Percentiles rank a stretch among this genome's conserved stretches.
These are phyloP conservation scores for Porites lutea DNA, from an alignment of 64 coral and sea anemone species.

Conservation along the genomic window DNA sequence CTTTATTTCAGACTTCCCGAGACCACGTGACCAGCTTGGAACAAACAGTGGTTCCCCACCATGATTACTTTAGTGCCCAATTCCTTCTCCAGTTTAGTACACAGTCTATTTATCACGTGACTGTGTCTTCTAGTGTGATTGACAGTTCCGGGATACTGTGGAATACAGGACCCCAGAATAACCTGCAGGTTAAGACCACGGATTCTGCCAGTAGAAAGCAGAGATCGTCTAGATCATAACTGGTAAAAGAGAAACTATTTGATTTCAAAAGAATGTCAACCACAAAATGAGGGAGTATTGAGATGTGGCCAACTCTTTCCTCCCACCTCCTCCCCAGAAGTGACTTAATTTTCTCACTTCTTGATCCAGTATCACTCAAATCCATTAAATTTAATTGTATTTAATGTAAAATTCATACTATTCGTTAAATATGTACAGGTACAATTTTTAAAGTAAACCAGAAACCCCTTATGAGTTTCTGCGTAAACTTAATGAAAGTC, in stretches of 20 bases:
- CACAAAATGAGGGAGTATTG: too few relatives aligned
- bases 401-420: too few relatives aligned
- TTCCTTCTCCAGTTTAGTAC: conserved; percentile 90
- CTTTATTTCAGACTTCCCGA: conserved; percentile 44
- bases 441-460: too few relatives aligned
- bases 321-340: too few relatives aligned
- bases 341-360: too few relatives aligned
- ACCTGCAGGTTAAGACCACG: conserved; percentile 77
- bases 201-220: conserved; percentile 22
- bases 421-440: too few relatives aligned
- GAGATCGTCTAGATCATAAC: conserved; percentile 24
- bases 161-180: conserved; percentile 92
- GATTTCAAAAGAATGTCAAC: too few relatives aligned
- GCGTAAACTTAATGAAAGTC: too few relatives aligned
- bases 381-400: too few relatives aligned
- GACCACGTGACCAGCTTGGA: conserved; percentile 81
- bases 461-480: too few relatives aligned
- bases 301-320: too few relatives aligned
- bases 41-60: conserved; percentile 91
- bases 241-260: background rate
- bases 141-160: conserved; percentile 85
- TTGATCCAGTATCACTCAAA: too few relatives aligned
- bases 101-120: conserved; percentile 79
- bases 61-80: conserved; percentile 99
- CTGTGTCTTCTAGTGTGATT: conserved; percentile 81